These are phyloP conservation scores for Bradysia coprophila DNA, from an alignment of 1,140 invertebrate species.

Conservation along the genomic window DNA sequence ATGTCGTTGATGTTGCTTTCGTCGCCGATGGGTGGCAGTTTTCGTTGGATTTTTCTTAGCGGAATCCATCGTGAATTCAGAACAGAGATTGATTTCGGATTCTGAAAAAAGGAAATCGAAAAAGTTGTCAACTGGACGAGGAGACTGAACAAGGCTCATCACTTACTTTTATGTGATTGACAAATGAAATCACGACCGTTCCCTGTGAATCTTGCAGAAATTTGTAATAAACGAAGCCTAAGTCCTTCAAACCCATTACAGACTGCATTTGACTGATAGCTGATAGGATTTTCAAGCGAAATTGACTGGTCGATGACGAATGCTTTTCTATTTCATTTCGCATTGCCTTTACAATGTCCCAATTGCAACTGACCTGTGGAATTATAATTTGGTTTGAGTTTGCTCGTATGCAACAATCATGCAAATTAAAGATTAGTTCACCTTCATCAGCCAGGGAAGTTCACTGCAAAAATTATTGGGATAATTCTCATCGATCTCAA, in stretches of 20 bases:
- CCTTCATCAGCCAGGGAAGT: slow-evolving; percentile 96
- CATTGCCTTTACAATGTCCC: slow-evolving; percentile 85
- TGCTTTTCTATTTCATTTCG: slow-evolving; percentile 86
- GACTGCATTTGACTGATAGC: slow-evolving; percentile 85
- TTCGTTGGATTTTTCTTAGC: slow-evolving; percentile 50
- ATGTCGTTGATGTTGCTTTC: slow-evolving; percentile 63
- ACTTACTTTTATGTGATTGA: slow-evolving; percentile 49
- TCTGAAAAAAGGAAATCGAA: too few species aligned
- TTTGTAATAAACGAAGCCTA: slow-evolving; percentile 83
- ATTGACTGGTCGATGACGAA: slow-evolving; percentile 73
- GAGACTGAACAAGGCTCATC: too few species aligned
- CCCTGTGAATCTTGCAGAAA: slow-evolving; percentile 73
- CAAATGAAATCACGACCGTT: slow-evolving; percentile 73
- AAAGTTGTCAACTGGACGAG: too few species aligned
- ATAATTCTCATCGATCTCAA: slow-evolving; percentile 92
- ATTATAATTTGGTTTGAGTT: background rate
- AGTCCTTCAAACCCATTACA: slow-evolving; percentile 73
- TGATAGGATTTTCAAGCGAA: slow-evolving; percentile 77
- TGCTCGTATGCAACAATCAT: background rate
- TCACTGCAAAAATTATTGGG: slow-evolving; percentile 79
- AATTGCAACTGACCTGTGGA: slow-evolving; percentile 65
- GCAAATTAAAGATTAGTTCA: slow-evolving; percentile 21
- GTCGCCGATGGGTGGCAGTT: slow-evolving; percentile 30
- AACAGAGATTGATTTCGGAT: slow-evolving; percentile 64
- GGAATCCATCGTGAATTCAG: slow-evolving; percentile 82